Conservation (phyloP, 2,888 invertebrate species). For the Hoplodrina blanda region DNA sequence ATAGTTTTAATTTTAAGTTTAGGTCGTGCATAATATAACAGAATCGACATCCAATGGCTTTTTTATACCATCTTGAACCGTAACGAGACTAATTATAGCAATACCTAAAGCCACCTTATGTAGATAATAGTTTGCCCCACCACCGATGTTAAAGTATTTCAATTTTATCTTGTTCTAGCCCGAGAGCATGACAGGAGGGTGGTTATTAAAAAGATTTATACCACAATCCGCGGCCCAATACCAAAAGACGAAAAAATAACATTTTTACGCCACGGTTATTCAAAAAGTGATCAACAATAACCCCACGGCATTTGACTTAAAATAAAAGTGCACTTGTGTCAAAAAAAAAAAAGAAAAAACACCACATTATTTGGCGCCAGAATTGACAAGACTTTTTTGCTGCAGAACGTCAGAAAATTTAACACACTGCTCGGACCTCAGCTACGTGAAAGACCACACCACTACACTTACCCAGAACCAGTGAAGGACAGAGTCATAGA, state of each 20-base stretch:
- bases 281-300: not conserved
- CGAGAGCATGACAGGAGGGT: no score
- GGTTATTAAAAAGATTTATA: no score
- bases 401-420: constrained; percentile 79
- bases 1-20: no score
- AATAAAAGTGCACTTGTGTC: constrained; percentile 16
- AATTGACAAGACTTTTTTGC: constrained; percentile 72
- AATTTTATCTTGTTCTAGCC: no score
- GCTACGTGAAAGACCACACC: constrained; percentile 83
- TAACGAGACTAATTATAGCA: no score
- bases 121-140: no score
- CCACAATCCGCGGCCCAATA: no score
- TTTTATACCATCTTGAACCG: no score
- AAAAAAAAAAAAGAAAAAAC: not conserved
- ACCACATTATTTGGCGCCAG: constrained; percentile 17
- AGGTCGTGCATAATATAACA: no score
- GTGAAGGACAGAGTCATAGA: constrained; percentile 84
- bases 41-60: no score
- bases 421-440: constrained; percentile 80
- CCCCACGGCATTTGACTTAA: not conserved
- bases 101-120: no score
- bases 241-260: not conserved
- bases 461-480: constrained; percentile 86
- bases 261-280: not conserved
- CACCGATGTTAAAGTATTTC: no score